phyloP scores from a whole-genome alignment of 2,888 invertebrate species.

The Drosophila vallismaia region DNA sequence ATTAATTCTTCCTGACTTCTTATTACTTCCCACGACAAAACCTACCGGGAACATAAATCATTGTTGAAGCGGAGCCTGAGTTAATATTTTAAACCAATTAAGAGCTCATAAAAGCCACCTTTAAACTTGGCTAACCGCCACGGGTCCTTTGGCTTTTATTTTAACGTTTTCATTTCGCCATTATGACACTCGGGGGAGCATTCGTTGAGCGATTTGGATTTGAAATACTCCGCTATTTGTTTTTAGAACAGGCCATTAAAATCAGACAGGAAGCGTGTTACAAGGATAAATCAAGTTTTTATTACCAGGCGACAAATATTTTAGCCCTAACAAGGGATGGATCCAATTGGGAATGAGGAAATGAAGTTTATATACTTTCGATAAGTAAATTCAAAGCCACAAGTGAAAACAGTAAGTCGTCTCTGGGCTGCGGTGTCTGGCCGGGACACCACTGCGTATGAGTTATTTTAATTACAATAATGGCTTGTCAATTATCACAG shows the following conservation, averaged over 20 bases:
- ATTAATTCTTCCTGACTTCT: background rate
- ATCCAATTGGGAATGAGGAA: conserved; percentile 24
- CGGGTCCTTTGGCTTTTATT: conserved; percentile 5
- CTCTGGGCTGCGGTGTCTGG: conserved; percentile 3
- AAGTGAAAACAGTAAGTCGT: conserved; percentile 54
- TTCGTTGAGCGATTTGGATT: conserved; percentile 44
- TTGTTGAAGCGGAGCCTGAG: background rate
- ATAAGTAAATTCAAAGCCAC: conserved; percentile 67
- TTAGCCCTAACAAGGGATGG: conserved; percentile 53
- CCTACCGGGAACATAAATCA: background rate
- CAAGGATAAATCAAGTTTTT: conserved; percentile 69
- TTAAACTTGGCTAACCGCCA: conserved; percentile 5
- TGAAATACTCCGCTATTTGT: conserved; percentile 30
- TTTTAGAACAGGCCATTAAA: conserved; percentile 57
- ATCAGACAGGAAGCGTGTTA: conserved; percentile 46
- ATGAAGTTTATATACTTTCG: conserved; percentile 13
- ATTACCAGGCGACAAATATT: conserved; percentile 76
- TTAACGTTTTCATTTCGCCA: conserved; percentile 38
- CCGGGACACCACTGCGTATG: conserved; percentile 54
- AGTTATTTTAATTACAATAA: conserved; percentile 79
- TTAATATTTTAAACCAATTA: background rate
- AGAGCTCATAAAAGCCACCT: background rate
- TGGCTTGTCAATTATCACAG: conserved; percentile 74
- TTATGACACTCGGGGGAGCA: conserved; percentile 49
- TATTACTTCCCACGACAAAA: background rate